Percentiles rank a stretch among this genome's conserved stretches.
phyloP scores from a whole-genome alignment of 2,888 invertebrate species.

The Andrena bucephala region DNA sequence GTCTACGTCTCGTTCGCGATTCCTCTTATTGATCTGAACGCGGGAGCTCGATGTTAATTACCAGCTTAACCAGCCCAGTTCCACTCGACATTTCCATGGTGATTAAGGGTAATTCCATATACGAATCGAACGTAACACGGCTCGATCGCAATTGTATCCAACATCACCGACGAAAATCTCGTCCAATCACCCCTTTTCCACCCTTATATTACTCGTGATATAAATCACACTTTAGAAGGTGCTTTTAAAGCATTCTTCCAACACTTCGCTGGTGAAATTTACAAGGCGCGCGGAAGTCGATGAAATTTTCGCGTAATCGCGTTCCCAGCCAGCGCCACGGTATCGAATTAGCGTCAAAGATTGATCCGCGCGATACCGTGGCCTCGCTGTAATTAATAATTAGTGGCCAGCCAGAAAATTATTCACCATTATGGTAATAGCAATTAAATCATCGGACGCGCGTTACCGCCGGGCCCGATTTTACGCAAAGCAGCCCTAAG shows the following conservation, averaged over 20 bases:
- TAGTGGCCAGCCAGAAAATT: slow-evolving; percentile 47
- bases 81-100: background rate
- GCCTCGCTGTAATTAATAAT: slow-evolving; percentile 50
- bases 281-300: background rate
- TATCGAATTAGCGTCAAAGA: slow-evolving; percentile 16
- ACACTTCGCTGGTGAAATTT: background rate
- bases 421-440: slow-evolving; percentile 46
- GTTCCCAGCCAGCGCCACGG: background rate
- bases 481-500: slow-evolving; percentile 48
- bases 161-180: background rate
- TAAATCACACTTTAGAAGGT: background rate
- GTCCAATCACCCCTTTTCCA: background rate
- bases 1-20: slow-evolving; percentile 17
- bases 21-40: slow-evolving; percentile 44
- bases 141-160: background rate
- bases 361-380: slow-evolving; percentile 15
- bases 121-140: background rate
- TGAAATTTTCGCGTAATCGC: background rate
- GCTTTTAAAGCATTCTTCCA: too few relatives aligned
- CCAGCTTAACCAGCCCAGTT: background rate
- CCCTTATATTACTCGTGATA: background rate
- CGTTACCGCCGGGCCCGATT: slow-evolving; percentile 35
- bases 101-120: background rate
- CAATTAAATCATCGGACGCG: slow-evolving; percentile 49
- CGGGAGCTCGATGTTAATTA: slow-evolving; percentile 28